A percentile compares a stretch with the other conserved stretches of the same genome.
phyloP scores from a whole-genome alignment of 2,797 vertebrate genomes.

The Decapterus maruadsi region DNA sequence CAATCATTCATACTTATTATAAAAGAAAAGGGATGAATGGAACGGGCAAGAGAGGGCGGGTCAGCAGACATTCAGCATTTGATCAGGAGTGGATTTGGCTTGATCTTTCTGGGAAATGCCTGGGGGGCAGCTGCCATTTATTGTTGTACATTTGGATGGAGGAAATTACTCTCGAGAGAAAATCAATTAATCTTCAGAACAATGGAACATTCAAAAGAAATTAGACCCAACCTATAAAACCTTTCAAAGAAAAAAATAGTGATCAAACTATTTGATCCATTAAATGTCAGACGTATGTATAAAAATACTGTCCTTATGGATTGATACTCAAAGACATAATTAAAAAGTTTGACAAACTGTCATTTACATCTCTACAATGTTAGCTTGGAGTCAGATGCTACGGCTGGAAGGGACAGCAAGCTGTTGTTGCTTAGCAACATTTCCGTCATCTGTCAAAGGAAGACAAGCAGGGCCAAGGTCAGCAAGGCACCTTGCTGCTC shows the following conservation, averaged over 20 bases:
- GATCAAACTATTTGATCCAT: conserved; percentile 1
- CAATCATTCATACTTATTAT: background rate
- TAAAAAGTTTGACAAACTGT: conserved; percentile 7
- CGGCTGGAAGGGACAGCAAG: conserved; percentile 9
- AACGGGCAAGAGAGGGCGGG: background rate
- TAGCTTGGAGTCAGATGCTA: background rate
- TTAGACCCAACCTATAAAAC: background rate
- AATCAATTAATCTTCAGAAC: conserved; percentile 13
- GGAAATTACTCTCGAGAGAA: conserved; percentile 1
- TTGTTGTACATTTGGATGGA: background rate
- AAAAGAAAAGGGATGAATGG: background rate
- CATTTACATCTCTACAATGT: conserved; percentile 30
- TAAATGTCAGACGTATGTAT: conserved; percentile 4
- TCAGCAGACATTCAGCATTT: conserved; percentile 11
- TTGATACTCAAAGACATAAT: conserved; percentile 1
- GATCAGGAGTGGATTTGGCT: background rate
- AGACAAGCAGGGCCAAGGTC: conserved; percentile 50
- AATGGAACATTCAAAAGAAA: conserved; percentile 22
- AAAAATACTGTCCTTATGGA: background rate
- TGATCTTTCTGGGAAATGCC: conserved; percentile 1
- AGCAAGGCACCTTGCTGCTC: conserved; percentile 20
- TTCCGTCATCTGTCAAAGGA: conserved; percentile 36
- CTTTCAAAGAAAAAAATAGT: background rate
- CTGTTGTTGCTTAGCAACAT: conserved; percentile 60
- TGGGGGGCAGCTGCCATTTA: conserved; percentile 25